Evolutionary conservation across 2,113 vertebrate species (phyloP).

Genomic region (Rhinopomastus cyanomelas): DNA sequence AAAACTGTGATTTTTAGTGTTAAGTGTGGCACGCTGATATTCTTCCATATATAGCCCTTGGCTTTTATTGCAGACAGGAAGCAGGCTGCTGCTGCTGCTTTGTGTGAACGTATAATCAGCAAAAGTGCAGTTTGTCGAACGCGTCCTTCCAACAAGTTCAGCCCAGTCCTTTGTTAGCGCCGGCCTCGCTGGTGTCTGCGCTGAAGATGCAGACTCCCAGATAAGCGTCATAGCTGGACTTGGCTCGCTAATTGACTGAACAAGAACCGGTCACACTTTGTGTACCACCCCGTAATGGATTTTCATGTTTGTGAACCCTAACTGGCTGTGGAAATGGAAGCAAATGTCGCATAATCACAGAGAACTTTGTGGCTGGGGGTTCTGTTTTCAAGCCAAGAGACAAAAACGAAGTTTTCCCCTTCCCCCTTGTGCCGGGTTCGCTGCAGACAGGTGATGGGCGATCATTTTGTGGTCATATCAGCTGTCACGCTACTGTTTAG

Average conservation of each 20-base stretch:
- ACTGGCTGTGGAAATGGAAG: slow-evolving; percentile 86
- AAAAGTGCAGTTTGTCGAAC: neutral
- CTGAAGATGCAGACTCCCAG: slow-evolving; percentile 59
- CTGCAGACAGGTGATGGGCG: slow-evolving; percentile 82
- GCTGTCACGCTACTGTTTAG: slow-evolving; percentile 75
- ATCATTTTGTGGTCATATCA: slow-evolving; percentile 82
- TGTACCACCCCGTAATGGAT: slow-evolving; percentile 87
- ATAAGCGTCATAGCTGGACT: slow-evolving; percentile 76
- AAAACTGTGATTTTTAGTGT: slow-evolving; percentile 37
- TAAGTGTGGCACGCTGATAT: neutral
- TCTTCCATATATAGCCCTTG: neutral
- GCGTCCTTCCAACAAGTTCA: slow-evolving; percentile 3
- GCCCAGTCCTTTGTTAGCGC: neutral
- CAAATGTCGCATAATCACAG: slow-evolving; percentile 87
- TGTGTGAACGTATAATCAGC: neutral
- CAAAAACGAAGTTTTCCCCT: slow-evolving; percentile 70
- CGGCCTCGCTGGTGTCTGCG: neutral
- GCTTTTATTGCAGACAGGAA: slow-evolving; percentile 15
- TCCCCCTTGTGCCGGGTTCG: slow-evolving; percentile 78
- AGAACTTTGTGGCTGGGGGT: slow-evolving; percentile 53
- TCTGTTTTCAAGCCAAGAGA: slow-evolving; percentile 60
- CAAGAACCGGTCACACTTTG: slow-evolving; percentile 88
- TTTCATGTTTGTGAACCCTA: slow-evolving; percentile 90
- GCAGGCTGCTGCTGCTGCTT: neutral
- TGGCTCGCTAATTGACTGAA: slow-evolving; percentile 86